phyloP scores from a whole-genome alignment of 2,888 invertebrate species.

The Spialia ferax region DNA sequence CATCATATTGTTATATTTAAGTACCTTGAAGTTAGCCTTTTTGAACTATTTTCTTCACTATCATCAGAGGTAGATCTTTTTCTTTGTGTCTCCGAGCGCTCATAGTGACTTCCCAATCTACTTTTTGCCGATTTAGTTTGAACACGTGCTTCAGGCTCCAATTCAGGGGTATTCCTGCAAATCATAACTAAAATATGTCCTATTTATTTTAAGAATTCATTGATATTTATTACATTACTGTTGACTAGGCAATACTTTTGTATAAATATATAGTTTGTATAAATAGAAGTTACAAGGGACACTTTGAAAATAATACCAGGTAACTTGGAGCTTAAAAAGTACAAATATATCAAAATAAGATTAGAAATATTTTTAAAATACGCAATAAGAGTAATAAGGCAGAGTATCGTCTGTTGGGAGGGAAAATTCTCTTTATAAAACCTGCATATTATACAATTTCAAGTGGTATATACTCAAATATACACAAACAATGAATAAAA shows the following conservation, averaged over 20 bases:
- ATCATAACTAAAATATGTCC: slow-evolving; percentile 4
- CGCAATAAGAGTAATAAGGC: no score
- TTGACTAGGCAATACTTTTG: slow-evolving; percentile 12
- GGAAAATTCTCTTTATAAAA: no score
- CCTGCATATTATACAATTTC: no score
- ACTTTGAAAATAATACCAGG: no score
- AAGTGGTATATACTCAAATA: no score
- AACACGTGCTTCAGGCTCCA: slow-evolving; percentile 60
- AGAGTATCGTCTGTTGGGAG: no score
- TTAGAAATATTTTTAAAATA: no score
- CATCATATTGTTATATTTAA: background rate
- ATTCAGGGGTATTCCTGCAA: slow-evolving; percentile 77
- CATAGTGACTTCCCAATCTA: slow-evolving; percentile 57
- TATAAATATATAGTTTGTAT: no score
- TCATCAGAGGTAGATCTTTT: slow-evolving; percentile 58
- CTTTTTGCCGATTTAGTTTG: slow-evolving; percentile 62
- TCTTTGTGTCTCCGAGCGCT: slow-evolving; percentile 47
- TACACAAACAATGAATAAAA: background rate
- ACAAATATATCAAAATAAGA: no score
- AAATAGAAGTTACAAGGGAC: no score
- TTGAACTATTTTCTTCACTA: slow-evolving; percentile 57
- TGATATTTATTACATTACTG: slow-evolving; percentile 8
- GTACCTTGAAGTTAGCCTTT: slow-evolving; percentile 68
- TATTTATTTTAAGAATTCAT: background rate
- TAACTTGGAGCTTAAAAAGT: no score